Evolutionary conservation across 2,113 vertebrate genomes (phyloP).

Genomic region (Misgurnus anguillicaudatus): DNA sequence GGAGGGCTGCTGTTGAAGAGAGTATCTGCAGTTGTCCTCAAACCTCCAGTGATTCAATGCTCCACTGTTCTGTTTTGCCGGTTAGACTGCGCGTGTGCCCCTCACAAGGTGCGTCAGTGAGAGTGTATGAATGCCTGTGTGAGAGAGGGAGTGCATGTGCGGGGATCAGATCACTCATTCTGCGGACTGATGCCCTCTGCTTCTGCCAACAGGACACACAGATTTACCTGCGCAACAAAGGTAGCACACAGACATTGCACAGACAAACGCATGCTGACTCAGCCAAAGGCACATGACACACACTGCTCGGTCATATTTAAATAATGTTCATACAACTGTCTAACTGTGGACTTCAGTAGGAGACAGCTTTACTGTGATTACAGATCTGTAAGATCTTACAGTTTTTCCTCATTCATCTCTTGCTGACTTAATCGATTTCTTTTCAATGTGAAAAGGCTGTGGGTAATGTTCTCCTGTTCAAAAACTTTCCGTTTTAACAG

Average conservation of each 20-base stretch:
- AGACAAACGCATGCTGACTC: constrained; percentile 35
- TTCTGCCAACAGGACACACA: constrained; percentile 75
- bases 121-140: constrained; percentile 8
- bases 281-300: constrained; percentile 14
- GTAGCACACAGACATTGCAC: constrained; percentile 33
- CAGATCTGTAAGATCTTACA: background rate
- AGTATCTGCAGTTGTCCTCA: constrained; percentile 42
- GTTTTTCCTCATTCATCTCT: no score
- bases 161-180: constrained; percentile 36
- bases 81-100: constrained; percentile 12
- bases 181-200: constrained; percentile 55
- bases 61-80: constrained; percentile 35
- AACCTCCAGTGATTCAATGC: constrained; percentile 2
- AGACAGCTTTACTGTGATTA: background rate
- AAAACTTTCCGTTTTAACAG: constrained; percentile 8
- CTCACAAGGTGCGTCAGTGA: constrained; percentile 31
- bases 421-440: no score
- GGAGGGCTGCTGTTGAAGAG: constrained; percentile 33
- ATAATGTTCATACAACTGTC: background rate
- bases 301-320: background rate
- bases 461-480: background rate
- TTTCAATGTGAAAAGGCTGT: background rate
- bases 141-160: background rate
- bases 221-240: constrained; percentile 67
- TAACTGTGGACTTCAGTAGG: background rate